Conservation (phyloP, 1,140 invertebrate genomes). For the Andrena cerasifolii region DNA sequence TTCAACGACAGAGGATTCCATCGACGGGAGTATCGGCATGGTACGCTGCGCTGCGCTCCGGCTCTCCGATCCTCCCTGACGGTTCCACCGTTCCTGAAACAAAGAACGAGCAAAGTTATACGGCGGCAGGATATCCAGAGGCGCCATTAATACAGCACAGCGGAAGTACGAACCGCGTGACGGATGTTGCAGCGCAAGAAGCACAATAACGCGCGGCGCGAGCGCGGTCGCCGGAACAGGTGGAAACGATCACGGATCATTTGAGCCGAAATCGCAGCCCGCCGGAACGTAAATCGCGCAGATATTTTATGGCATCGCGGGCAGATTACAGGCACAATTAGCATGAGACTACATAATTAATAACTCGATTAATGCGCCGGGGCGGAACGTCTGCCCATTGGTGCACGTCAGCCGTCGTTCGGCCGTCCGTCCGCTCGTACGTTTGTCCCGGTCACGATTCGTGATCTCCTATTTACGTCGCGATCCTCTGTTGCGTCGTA, state of each 20-base stretch:
- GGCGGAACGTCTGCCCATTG: slow-evolving; percentile 71
- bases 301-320: slow-evolving; percentile 67
- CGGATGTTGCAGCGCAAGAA: slow-evolving; percentile 44
- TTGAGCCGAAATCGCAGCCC: slow-evolving; percentile 26
- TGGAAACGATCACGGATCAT: slow-evolving; percentile 59
- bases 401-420: slow-evolving; percentile 45
- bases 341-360: slow-evolving; percentile 75
- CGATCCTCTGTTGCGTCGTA: slow-evolving; percentile 38
- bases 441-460: slow-evolving; percentile 56
- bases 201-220: slow-evolving; percentile 21
- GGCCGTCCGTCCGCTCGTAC: slow-evolving; percentile 8
- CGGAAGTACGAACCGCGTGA: slow-evolving; percentile 22
- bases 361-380: slow-evolving; percentile 72
- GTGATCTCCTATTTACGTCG: slow-evolving; percentile 58
- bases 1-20: not conserved
- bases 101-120: no score
- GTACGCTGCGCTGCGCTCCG: no score
- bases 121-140: no score
- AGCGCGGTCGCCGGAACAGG: slow-evolving; percentile 32
- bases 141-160: not conserved
- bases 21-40: no score
- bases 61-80: no score
- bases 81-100: no score
- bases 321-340: slow-evolving; percentile 74
- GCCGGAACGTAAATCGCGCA: slow-evolving; percentile 61